A percentile compares a stretch with the other conserved stretches of the same genome.
phyloP scores from a whole-genome alignment of 1,140 invertebrate species.

The Drosophila watanabei region DNA sequence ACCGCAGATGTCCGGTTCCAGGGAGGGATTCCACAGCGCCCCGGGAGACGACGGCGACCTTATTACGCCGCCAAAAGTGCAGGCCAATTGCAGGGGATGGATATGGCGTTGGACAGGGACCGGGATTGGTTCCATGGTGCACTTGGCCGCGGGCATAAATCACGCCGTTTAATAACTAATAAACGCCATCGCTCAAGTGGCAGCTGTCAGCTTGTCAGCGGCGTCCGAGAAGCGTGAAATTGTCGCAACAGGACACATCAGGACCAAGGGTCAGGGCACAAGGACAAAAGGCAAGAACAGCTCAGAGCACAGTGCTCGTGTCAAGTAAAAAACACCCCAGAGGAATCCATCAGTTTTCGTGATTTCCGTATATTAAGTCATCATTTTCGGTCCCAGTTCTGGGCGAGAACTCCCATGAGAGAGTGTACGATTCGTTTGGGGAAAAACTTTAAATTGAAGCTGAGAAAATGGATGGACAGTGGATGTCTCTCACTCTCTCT shows the following conservation, averaged over 20 bases:
- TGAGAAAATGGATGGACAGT: constrained; percentile 9
- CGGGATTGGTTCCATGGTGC: constrained; percentile 10
- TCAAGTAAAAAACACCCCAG: constrained; percentile 73
- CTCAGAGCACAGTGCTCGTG: constrained; percentile 40
- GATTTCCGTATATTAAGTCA: constrained; percentile 79
- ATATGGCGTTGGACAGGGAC: background rate
- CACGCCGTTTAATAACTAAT: constrained; percentile 81
- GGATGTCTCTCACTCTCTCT: background rate
- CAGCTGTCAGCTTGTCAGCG: constrained; percentile 73
- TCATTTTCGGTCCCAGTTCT: constrained; percentile 62
- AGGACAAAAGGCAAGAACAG: constrained; percentile 1
- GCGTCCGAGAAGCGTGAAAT: constrained; percentile 65
- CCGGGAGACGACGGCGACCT: constrained; percentile 32
- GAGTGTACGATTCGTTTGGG: constrained; percentile 20
- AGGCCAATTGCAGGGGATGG: constrained; percentile 51
- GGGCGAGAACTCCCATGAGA: constrained; percentile 32
- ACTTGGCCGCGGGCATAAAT: constrained; percentile 59
- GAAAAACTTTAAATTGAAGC: constrained; percentile 59
- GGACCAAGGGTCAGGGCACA: constrained; percentile 18
- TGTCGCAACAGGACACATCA: constrained; percentile 43
- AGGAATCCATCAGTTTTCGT: constrained; percentile 77
- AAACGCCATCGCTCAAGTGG: constrained; percentile 71
- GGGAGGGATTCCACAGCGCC: constrained; percentile 5
- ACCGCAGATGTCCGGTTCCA: constrained; percentile 41
- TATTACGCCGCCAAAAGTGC: constrained; percentile 61